phyloP scores from a whole-genome alignment of 2,888 invertebrate species.

The Gibbula magus region DNA sequence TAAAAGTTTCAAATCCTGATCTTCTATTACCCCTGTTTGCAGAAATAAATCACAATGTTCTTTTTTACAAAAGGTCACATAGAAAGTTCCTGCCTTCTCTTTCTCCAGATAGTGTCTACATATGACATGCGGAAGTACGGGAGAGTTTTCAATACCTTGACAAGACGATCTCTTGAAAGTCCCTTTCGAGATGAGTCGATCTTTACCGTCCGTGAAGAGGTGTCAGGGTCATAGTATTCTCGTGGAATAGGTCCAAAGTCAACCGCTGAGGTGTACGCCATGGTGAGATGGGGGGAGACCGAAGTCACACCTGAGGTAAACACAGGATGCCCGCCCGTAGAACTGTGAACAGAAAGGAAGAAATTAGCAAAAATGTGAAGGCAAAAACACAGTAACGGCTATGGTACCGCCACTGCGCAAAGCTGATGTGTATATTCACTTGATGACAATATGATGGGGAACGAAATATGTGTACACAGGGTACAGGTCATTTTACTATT shows the following conservation, averaged over 20 bases:
- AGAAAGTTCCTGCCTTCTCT: no score
- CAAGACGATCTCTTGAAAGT: no score
- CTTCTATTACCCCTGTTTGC: no score
- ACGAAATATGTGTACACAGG: no score
- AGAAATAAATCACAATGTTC: no score
- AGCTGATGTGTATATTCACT: background rate
- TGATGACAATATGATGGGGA: no score
- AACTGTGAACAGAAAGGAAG: background rate
- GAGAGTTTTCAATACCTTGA: no score
- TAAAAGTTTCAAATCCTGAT: background rate
- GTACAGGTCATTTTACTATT: no score
- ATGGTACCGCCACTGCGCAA: slow-evolving; percentile 15
- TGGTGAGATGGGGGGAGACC: background rate
- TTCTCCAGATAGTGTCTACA: no score
- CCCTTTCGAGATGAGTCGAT: no score
- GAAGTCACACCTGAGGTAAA: background rate
- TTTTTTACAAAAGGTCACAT: no score
- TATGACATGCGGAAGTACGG: no score
- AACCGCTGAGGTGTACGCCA: background rate
- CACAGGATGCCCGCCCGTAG: background rate
- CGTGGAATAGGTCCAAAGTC: background rate
- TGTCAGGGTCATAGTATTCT: background rate
- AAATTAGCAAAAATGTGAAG: background rate
- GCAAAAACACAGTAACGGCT: background rate
- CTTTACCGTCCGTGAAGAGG: background rate